Conservation (phyloP, 2,888 invertebrate species). For the Achlya flavicornis region DNA sequence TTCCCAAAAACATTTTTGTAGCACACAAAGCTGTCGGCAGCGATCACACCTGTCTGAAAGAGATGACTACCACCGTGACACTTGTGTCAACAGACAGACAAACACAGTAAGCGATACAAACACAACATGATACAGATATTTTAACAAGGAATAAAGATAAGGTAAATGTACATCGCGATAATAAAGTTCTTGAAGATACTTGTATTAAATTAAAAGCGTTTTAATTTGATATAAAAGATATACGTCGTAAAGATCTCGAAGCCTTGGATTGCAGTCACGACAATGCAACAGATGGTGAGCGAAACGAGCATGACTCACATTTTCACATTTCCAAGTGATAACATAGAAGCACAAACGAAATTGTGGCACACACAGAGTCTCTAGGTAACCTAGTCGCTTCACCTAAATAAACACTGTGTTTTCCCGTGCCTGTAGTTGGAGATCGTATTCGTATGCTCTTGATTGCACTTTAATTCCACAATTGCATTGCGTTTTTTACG, state of each 20-base stretch:
- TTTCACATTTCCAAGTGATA: conserved; percentile 36
- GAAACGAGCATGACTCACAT: conserved; percentile 58
- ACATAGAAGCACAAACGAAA: conserved; percentile 29
- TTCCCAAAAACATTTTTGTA: conserved; percentile 48
- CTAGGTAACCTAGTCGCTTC: conserved; percentile 17
- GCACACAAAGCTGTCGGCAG: conserved; percentile 65
- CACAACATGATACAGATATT: conserved; percentile 17
- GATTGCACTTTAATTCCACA: conserved; percentile 34
- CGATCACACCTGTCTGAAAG: conserved; percentile 55
- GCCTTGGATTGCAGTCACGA: conserved; percentile 46
- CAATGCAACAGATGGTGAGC: conserved; percentile 66
- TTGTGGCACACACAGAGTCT: conserved; percentile 32
- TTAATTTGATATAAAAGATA: conserved; percentile 21
- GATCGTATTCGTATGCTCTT: conserved; percentile 24
- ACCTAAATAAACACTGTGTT: conserved; percentile 12
- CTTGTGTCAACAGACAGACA: conserved; percentile 59
- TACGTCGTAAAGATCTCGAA: conserved; percentile 20
- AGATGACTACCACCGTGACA: conserved; percentile 60
- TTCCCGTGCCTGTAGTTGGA: conserved; percentile 17
- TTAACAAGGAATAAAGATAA: conserved; percentile 8
- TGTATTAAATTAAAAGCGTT: neutral
- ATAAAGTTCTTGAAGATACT: conserved; percentile 20
- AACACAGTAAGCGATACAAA: conserved; percentile 54
- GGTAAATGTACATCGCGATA: conserved; percentile 22
- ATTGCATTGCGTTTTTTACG: conserved; percentile 25